Evolutionary conservation across 2,797 vertebrate species (phyloP), one percentile per base, ranked within the genome.

Genomic region (Hippocampus kuda): DNA sequence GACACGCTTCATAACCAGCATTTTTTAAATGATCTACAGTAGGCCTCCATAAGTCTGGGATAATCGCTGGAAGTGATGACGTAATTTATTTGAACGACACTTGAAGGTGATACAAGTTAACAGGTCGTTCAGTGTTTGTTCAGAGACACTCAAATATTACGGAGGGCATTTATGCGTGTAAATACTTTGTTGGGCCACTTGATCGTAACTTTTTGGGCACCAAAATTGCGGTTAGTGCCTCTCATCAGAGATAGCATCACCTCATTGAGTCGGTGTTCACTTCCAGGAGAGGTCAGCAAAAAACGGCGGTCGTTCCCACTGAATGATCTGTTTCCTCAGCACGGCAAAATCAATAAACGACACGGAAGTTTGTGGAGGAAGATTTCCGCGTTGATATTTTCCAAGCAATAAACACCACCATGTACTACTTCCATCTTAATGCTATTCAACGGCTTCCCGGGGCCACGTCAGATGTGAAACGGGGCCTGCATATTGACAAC

Each of bases 251-350:
- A 65, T 27, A 65, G 24, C 63, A 65, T 65, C 63, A 27, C 63
- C 44, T 48, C 44, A 65, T 65, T 30, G 63, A 48, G 44, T 48
- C 59, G 26, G 7, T 11, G 26, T 30, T 38, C 8, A 62, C 48
- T 68, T 75, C 80, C 78, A 80, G 72, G 71, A 78, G 77, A 79
- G 72, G 81, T 81, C 81, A 82, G 72, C 73, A 81, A 70, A 80
- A 27, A 11, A 46, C 1, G 8, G 15, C 7, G 63, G 44, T 26
- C 65, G 42, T 60, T 42, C 24, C 16, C 10, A 41, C 59, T 27
- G 24, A 72, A 71, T 66, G 4, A 65, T 72, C 68, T 75, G 26
- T 75, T 74, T 75, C 73, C 26, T 54, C 65, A 7, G 56, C 22
- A 59, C 24, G 38, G 13, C 18, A 42, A 70, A 65, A 46, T 69